Evolutionary conservation across 2,113 vertebrate genomes (phyloP).

Genomic region (Pelecanus crispus): DNA sequence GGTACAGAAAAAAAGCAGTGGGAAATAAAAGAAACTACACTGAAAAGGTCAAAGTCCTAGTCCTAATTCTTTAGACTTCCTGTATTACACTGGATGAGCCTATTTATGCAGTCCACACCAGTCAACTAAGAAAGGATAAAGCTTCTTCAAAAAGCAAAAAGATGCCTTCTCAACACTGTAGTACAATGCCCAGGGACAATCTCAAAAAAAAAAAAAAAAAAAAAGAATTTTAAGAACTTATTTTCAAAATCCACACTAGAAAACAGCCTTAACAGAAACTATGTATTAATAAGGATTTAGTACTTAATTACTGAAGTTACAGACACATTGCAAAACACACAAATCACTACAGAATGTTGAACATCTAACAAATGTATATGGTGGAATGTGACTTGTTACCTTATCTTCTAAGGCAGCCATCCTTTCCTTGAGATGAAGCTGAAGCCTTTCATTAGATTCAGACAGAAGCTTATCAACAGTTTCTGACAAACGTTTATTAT

Average conservation of each 20-base stretch:
- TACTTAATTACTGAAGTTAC: neutral
- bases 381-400: constrained; percentile 64
- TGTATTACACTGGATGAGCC: neutral
- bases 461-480: constrained; percentile 96
- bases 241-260: neutral
- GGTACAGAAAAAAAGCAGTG: neutral
- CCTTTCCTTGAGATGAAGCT: constrained; percentile 95
- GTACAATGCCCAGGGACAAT: neutral
- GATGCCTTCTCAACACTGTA: neutral
- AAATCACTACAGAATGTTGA: neutral
- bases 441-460: constrained; percentile 95
- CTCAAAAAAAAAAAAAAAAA: neutral
- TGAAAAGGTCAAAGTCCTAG: neutral
- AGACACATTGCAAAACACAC: neutral
- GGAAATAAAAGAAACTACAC: neutral
- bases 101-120: neutral
- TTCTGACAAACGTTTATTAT: constrained; percentile 95
- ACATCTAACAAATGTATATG: neutral
- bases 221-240: neutral
- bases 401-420: constrained; percentile 98
- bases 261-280: neutral
- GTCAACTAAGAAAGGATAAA: neutral
- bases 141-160: too few relatives aligned
- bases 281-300: neutral
- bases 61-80: neutral